phyloP scores from a whole-genome alignment of 2,888 invertebrate species.

The Volucella inanis region DNA sequence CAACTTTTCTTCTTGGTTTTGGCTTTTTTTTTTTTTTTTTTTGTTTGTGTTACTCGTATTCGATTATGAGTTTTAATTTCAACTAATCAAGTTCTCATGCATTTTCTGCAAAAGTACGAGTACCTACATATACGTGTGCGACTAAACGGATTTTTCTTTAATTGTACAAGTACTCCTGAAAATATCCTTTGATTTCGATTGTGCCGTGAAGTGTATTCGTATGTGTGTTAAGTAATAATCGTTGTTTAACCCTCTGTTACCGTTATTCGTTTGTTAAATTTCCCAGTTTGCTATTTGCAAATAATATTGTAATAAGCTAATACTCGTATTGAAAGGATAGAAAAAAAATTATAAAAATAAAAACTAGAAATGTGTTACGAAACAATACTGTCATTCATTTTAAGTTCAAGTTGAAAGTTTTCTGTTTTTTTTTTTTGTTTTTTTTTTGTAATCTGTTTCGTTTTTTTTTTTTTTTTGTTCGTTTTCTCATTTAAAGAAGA shows the following conservation, averaged over 20 bases:
- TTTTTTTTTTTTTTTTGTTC: conserved; percentile 29
- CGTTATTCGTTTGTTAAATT: conserved; percentile 17
- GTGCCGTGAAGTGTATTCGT: conserved; percentile 23
- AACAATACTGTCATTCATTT: conserved; percentile 68
- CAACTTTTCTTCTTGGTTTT: conserved; percentile 48
- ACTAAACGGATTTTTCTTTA: conserved; percentile 24
- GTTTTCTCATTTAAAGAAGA: conserved; percentile 61
- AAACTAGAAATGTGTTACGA: conserved; percentile 58
- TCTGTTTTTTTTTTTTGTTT: background rate
- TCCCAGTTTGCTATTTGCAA: background rate
- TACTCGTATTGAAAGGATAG: conserved; percentile 20
- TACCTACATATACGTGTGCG: conserved; percentile 2
- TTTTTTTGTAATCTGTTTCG: background rate
- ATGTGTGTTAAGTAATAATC: conserved; percentile 48
- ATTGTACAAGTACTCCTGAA: background rate
- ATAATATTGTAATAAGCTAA: conserved; percentile 36
- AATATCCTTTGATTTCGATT: background rate
- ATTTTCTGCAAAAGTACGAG: conserved; percentile 19
- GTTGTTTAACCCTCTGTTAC: conserved; percentile 31
- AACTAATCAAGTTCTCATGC: conserved; percentile 42
- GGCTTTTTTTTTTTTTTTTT: conserved; percentile 20
- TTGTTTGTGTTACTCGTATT: conserved; percentile 31
- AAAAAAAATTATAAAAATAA: background rate
- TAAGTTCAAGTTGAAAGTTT: conserved; percentile 72
- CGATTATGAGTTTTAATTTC: conserved; percentile 55